Conservation (phyloP, 2,113 vertebrate species). For the Myanophis thanlyinensis region DNA sequence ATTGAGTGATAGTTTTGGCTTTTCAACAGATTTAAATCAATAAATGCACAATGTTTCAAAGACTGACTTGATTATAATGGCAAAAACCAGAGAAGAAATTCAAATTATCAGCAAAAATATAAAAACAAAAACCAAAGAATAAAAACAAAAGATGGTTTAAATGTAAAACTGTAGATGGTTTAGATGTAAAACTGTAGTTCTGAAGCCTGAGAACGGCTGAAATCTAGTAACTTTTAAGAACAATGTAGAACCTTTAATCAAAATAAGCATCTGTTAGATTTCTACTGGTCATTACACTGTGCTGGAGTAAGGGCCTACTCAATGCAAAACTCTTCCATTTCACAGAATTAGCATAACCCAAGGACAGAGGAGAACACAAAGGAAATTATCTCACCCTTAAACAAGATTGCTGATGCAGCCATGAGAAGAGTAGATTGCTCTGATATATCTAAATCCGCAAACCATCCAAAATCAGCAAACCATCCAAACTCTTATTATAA, state of each 20-base stretch:
- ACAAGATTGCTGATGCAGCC: neutral
- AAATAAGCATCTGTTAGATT: neutral
- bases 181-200: neutral
- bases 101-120: neutral
- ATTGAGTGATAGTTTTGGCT: neutral
- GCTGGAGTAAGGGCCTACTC: neutral
- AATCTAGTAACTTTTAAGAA: neutral
- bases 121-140: neutral
- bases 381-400: neutral
- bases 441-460: neutral
- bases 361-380: neutral
- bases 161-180: too few species aligned
- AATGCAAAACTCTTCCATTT: neutral
- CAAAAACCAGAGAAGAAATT: neutral
- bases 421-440: neutral
- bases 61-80: slow-evolving; percentile 34
- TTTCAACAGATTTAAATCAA: slow-evolving; percentile 20
- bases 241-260: neutral
- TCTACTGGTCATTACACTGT: neutral
- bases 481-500: neutral
- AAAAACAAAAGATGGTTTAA: neutral
- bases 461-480: neutral
- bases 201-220: neutral
- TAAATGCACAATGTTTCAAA: neutral
- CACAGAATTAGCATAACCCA: neutral